Evolutionary conservation across 2,797 vertebrate genomes (phyloP).

Genomic region (Xyrichtys novacula): DNA sequence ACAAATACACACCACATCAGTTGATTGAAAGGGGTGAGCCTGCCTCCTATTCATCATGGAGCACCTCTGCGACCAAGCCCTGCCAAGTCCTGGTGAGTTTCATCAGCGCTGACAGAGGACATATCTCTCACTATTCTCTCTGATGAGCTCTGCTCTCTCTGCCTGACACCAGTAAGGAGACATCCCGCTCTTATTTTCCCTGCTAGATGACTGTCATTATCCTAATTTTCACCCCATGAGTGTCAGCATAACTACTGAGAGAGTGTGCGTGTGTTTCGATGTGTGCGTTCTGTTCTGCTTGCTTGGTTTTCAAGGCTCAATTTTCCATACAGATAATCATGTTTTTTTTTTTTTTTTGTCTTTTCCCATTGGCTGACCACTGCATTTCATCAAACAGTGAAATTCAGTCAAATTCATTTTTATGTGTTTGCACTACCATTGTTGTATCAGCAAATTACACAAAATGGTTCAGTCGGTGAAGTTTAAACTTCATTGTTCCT

Average conservation of each 20-base stretch:
- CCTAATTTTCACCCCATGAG: slow-evolving; percentile 56
- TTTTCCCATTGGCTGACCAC: not conserved
- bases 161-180: slow-evolving; percentile 46
- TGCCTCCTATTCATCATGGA: slow-evolving; percentile 57
- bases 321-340: slow-evolving; percentile 2
- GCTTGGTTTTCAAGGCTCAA: not conserved
- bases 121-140: slow-evolving; percentile 60
- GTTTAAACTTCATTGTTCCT: not conserved
- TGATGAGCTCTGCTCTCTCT: slow-evolving; percentile 59
- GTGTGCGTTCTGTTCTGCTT: not conserved
- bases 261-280: slow-evolving; percentile 1
- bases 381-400: slow-evolving; percentile 14
- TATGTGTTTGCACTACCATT: not conserved
- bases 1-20: slow-evolving; percentile 29
- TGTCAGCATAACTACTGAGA: slow-evolving; percentile 29
- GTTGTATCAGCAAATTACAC: not conserved
- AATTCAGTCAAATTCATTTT: slow-evolving; percentile 12
- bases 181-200: slow-evolving; percentile 58
- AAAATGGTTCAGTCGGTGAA: not conserved
- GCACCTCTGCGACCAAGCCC: slow-evolving; percentile 50
- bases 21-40: slow-evolving; percentile 55
- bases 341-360: no score
- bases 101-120: slow-evolving; percentile 71
- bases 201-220: slow-evolving; percentile 67
- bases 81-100: slow-evolving; percentile 64